Conservation (phyloP, 2,113 vertebrate species). For the Coregonus clupeaformis region DNA sequence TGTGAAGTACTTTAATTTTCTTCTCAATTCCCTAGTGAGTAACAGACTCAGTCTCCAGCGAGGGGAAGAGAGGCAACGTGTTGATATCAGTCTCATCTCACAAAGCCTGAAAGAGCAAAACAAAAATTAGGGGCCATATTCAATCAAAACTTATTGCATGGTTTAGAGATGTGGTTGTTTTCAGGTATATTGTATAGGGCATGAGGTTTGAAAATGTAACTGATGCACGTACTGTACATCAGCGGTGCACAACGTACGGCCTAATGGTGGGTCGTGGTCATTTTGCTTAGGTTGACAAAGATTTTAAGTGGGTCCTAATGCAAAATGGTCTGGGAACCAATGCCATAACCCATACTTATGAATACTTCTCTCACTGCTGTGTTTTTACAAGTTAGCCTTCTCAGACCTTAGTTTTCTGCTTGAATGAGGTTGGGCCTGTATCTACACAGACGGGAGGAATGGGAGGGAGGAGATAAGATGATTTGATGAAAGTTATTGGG, state of each 20-base stretch:
- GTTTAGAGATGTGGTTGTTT: too few species aligned
- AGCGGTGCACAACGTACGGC: too few species aligned
- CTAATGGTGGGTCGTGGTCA: too few species aligned
- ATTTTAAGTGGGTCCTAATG: too few species aligned
- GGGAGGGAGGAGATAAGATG: background rate
- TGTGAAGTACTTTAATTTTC: background rate
- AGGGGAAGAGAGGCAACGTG: background rate
- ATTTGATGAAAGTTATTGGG: conserved; percentile 16
- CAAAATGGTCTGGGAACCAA: background rate
- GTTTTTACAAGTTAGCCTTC: too few species aligned
- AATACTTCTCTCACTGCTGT: too few species aligned
- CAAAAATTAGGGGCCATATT: background rate
- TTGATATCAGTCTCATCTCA: background rate
- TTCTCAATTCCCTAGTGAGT: background rate
- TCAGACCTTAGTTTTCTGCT: background rate
- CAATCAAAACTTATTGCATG: too few species aligned
- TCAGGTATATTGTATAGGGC: too few species aligned
- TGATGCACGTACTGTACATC: too few species aligned
- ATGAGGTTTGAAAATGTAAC: too few species aligned
- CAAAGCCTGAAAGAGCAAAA: background rate
- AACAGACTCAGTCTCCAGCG: background rate
- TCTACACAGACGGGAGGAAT: background rate
- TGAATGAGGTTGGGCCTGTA: background rate
- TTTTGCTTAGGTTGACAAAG: too few species aligned
- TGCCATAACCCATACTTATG: background rate